phyloP scores from a whole-genome alignment of 53 echinoderm and acorn worm species.

The Patiria pectinifera region DNA sequence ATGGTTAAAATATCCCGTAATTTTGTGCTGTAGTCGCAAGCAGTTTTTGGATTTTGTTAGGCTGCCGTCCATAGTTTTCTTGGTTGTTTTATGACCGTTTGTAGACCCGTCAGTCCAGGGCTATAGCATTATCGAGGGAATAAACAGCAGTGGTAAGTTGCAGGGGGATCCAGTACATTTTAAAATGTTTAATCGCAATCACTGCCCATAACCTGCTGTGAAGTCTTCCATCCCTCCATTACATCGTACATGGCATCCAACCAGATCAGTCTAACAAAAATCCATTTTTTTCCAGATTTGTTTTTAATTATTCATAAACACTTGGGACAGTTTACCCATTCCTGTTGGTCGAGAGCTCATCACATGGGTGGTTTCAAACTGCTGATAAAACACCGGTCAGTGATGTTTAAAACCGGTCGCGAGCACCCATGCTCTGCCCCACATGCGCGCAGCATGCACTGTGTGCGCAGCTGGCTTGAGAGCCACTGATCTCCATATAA shows the following conservation, averaged over 20 bases:
- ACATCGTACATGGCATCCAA: background rate
- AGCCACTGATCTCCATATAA: no score
- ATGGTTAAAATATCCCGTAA: no score
- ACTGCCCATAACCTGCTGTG: background rate
- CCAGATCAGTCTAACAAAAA: background rate
- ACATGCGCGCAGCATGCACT: no score
- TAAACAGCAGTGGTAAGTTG: slow-evolving; percentile 27
- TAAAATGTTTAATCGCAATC: background rate
- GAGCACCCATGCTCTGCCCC: no score
- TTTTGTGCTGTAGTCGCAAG: background rate
- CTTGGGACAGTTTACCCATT: no score
- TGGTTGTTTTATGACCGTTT: slow-evolving; percentile 6
- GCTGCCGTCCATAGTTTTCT: background rate
- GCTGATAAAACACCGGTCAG: no score
- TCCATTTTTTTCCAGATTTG: no score
- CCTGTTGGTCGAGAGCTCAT: no score
- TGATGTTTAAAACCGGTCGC: no score
- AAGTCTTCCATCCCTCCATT: background rate
- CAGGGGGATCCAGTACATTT: background rate
- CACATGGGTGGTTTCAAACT: no score
- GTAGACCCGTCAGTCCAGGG: slow-evolving; percentile 2
- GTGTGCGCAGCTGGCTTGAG: no score
- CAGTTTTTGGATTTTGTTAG: background rate
- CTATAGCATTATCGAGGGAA: slow-evolving; percentile 3
- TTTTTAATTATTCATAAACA: no score